Conservation (phyloP, 2,113 vertebrate species). For the Centropus unirufus region DNA sequence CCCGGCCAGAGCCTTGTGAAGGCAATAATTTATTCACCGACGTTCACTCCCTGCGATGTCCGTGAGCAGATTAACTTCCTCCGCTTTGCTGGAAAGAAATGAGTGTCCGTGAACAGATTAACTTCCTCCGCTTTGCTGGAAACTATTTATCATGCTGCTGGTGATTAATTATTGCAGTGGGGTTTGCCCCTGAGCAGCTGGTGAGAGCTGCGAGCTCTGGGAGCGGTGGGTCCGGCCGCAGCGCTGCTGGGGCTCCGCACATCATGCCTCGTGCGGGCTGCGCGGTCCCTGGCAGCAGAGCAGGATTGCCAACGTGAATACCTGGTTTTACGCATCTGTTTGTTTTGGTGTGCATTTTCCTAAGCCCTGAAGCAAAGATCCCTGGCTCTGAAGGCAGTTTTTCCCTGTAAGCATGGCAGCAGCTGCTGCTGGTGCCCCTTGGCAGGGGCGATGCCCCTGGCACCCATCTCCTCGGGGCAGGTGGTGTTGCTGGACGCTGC, state of each 20-base stretch:
- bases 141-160: not conserved
- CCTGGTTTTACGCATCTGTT: fast-evolving
- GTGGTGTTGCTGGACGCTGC: fast-evolving
- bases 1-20: fast-evolving
- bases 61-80: not conserved
- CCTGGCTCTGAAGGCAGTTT: not conserved
- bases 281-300: not conserved
- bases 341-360: not conserved
- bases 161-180: not conserved
- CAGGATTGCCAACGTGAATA: fast-evolving
- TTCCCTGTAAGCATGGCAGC: not conserved
- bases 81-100: not conserved
- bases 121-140: not conserved
- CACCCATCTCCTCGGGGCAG: not conserved
- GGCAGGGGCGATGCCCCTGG: fast-evolving
- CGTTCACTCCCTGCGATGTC: not conserved
- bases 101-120: not conserved
- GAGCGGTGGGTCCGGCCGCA: not conserved
- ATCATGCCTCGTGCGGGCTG: not conserved
- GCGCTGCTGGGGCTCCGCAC: fast-evolving
- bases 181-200: not conserved
- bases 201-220: not conserved
- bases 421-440: fast-evolving
- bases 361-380: not conserved
- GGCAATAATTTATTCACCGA: not conserved